A percentile compares a stretch with the other conserved stretches of the same genome.
phyloP scores from a whole-genome alignment of 2,797 vertebrate species.

The Austrolebias charrua region DNA sequence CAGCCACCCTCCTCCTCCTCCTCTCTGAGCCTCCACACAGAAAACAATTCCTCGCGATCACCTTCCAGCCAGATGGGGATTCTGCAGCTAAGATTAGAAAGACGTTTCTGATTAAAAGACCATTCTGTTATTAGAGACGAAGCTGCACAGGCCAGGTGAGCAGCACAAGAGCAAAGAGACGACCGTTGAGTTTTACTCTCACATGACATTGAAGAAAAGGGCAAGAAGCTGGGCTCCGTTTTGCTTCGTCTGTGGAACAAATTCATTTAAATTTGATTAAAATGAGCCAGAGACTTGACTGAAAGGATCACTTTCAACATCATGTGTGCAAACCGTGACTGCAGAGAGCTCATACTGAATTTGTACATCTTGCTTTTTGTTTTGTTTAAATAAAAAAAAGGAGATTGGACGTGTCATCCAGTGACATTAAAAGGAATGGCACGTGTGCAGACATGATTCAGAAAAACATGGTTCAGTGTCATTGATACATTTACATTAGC shows the following conservation, averaged over 20 bases:
- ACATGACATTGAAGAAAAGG: constrained; percentile 56
- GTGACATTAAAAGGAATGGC: constrained; percentile 62
- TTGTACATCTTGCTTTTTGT: constrained; percentile 5
- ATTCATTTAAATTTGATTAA: constrained; percentile 24
- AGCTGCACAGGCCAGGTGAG: constrained; percentile 29
- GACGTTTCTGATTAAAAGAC: constrained; percentile 56
- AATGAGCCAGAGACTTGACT: neutral
- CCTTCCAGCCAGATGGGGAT: constrained; percentile 67
- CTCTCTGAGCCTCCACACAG: constrained; percentile 30
- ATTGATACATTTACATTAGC: neutral
- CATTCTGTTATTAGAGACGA: constrained; percentile 50
- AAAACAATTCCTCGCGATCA: constrained; percentile 68
- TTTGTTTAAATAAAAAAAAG: neutral
- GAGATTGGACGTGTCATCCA: constrained; percentile 73
- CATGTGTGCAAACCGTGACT: constrained; percentile 13
- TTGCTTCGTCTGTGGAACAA: constrained; percentile 40
- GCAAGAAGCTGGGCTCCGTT: constrained; percentile 52
- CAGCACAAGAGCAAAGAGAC: constrained; percentile 4
- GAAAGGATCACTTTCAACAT: constrained; percentile 22
- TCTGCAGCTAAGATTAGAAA: constrained; percentile 64
- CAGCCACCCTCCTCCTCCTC: constrained; percentile 8
- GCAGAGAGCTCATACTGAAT: constrained; percentile 29
- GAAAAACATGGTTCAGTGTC: neutral
- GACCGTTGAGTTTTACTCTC: constrained; percentile 33
- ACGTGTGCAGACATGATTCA: neutral